phyloP scores from a whole-genome alignment of 2,888 invertebrate genomes.

The Drosophila aldrichi region DNA sequence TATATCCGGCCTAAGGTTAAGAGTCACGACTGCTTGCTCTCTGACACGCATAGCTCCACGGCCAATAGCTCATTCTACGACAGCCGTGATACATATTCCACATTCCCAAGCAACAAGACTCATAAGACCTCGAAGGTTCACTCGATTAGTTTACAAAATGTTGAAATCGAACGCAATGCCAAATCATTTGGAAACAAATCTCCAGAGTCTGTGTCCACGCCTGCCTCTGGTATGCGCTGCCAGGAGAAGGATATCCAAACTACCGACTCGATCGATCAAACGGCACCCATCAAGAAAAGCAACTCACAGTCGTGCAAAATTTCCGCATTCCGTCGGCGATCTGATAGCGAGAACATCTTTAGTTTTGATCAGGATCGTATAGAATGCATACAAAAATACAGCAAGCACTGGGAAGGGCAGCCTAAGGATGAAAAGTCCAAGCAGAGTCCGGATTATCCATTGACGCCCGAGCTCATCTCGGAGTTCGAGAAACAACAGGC shows the following conservation, averaged over 20 bases:
- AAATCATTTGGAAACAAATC: slow-evolving; percentile 83
- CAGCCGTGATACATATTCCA: slow-evolving; percentile 88
- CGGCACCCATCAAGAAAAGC: slow-evolving; percentile 68
- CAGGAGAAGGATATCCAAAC: slow-evolving; percentile 84
- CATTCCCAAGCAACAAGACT: slow-evolving; percentile 87
- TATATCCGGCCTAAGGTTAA: slow-evolving; percentile 85
- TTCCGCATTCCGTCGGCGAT: slow-evolving; percentile 88
- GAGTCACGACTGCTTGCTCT: slow-evolving; percentile 88
- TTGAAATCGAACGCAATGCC: slow-evolving; percentile 88
- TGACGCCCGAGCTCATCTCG: slow-evolving; percentile 87
- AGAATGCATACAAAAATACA: slow-evolving; percentile 88
- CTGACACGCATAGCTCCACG: slow-evolving; percentile 85
- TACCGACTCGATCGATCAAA: slow-evolving; percentile 82
- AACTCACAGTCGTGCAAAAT: slow-evolving; percentile 83
- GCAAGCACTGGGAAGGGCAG: slow-evolving; percentile 81
- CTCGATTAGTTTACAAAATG: slow-evolving; percentile 90
- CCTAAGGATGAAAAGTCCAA: slow-evolving; percentile 87
- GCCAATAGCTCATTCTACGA: slow-evolving; percentile 86
- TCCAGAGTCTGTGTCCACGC: slow-evolving; percentile 80
- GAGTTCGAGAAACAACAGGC: slow-evolving; percentile 87
- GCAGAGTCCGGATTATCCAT: slow-evolving; percentile 86
- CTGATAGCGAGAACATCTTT: slow-evolving; percentile 90
- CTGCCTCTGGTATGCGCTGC: slow-evolving; percentile 74
- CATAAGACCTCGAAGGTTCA: slow-evolving; percentile 88
- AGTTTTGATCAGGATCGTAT: slow-evolving; percentile 92